These are phyloP conservation scores for Cephus pygmeus DNA, from an alignment of 2,888 invertebrate species.

Conservation along the genomic window DNA sequence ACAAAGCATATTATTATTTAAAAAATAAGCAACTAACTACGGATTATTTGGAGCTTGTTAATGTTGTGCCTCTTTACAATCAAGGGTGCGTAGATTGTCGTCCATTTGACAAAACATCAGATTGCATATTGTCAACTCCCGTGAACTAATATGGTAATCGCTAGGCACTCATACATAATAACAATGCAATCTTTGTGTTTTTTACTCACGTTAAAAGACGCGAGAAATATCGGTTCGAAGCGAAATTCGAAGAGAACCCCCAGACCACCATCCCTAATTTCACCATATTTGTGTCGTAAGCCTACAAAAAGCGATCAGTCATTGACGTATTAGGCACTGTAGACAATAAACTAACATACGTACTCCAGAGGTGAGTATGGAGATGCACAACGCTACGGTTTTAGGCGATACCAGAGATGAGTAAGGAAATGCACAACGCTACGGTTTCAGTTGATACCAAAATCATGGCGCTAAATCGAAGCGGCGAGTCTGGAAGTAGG, in stretches of 20 bases:
- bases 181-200: background rate
- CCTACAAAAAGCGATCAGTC: background rate
- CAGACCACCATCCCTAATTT: slow-evolving; percentile 57
- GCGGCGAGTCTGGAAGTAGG: too few species aligned
- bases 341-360: background rate
- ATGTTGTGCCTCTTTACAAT: background rate
- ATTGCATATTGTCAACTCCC: background rate
- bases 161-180: background rate
- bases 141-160: background rate
- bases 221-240: slow-evolving; percentile 62
- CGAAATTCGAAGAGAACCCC: slow-evolving; percentile 62
- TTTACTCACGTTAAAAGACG: slow-evolving; percentile 58
- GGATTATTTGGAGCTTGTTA: background rate
- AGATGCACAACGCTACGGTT: too few species aligned
- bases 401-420: too few species aligned
- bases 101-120: background rate
- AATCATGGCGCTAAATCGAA: too few species aligned
- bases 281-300: slow-evolving; percentile 47
- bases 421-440: too few species aligned
- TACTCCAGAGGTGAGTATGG: too few species aligned
- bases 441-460: too few species aligned
- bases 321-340: background rate
- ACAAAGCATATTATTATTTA: background rate
- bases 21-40: background rate
- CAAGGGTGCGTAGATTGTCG: background rate